Conservation (phyloP, 2,888 invertebrate genomes). For the Diploptera punctata region DNA sequence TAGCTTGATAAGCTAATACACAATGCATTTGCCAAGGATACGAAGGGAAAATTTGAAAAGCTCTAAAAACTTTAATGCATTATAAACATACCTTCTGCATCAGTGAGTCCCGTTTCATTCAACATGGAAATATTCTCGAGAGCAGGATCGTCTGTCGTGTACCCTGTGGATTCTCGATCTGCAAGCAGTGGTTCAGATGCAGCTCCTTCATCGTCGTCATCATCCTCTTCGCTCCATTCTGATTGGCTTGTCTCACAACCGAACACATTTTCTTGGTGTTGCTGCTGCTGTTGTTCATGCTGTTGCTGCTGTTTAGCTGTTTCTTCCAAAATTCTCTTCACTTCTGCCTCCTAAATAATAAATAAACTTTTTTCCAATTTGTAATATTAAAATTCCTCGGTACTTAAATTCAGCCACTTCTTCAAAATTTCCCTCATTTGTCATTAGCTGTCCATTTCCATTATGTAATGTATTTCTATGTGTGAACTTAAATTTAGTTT, state of each 20-base stretch:
- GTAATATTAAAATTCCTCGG: no score
- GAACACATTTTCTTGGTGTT: conserved; percentile 7
- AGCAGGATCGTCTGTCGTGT: conserved; percentile 88
- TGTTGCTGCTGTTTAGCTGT: conserved; percentile 21
- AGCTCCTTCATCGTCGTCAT: conserved; percentile 68
- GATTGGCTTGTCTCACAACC: conserved; percentile 66
- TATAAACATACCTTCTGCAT: conserved; percentile 73
- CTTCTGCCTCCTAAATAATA: conserved; percentile 56
- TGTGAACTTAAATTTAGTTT: no score
- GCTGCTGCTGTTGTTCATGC: conserved; percentile 9
- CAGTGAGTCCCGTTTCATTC: conserved; percentile 85
- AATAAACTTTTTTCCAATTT: no score
- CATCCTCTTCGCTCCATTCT: conserved; percentile 77
- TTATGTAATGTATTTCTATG: no score
- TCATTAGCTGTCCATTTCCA: no score
- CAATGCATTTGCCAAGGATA: no score
- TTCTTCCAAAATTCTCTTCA: conserved; percentile 57
- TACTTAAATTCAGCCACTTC: no score
- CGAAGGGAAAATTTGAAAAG: no score
- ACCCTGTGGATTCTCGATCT: conserved; percentile 74
- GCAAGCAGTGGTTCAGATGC: conserved; percentile 65
- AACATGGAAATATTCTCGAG: conserved; percentile 84
- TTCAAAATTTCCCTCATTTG: no score
- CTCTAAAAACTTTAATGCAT: no score
- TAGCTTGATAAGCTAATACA: no score